Evolutionary conservation across 2,888 invertebrate genomes (phyloP), one percentile per base, ranked within the genome.

Genomic region (Chrysopilus asiliformis): DNA sequence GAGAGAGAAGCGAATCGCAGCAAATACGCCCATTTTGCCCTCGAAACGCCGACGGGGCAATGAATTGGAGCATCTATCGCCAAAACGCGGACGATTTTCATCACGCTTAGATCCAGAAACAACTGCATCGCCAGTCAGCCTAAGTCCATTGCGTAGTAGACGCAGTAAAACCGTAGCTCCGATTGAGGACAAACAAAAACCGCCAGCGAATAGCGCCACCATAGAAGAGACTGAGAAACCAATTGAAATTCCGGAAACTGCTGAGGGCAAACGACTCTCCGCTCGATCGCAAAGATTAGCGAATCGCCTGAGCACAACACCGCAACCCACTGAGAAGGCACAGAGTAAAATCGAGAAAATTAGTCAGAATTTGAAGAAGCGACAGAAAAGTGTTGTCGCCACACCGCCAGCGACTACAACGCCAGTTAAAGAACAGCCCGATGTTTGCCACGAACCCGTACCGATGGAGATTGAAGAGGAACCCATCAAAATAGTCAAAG

Each of bases 1-100:
- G 57, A 57, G 44, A 48, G 49, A 6, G 56, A 53, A 43, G 41
- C 32, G 8, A 43, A 44, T 24, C 34, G 16, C 41, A n/a, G 10
- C 20, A 32, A 19, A 18, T 32, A n/a, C n/a, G n/a, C n/a, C n/a
- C n/a, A n/a, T n/a, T n/a, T n/a, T n/a, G n/a, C n/a, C n/a, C n/a
- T n/a, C n/a, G n/a, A 37, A 31, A 34, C 32, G 26, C 17, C 31
- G 25, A 17, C 34, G 32, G 10, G 30, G 22, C 7, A 22, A n/a
- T 3, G 15, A 9, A 7, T 22, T 37, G 29, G 22, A 41, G 41
- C 31, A n/a, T 35, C 8, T 22, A n/a, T 15, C 34, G 7, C 41
- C 33, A 28, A 38, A 34, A 34, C 27, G 38, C 2, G 31, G 32
- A n/a, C 9, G 26, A 8, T 22, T 9, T 22, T 10, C 12, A 6